phyloP scores from a whole-genome alignment of 2,797 vertebrate genomes.

The Garrulus glandarius region DNA sequence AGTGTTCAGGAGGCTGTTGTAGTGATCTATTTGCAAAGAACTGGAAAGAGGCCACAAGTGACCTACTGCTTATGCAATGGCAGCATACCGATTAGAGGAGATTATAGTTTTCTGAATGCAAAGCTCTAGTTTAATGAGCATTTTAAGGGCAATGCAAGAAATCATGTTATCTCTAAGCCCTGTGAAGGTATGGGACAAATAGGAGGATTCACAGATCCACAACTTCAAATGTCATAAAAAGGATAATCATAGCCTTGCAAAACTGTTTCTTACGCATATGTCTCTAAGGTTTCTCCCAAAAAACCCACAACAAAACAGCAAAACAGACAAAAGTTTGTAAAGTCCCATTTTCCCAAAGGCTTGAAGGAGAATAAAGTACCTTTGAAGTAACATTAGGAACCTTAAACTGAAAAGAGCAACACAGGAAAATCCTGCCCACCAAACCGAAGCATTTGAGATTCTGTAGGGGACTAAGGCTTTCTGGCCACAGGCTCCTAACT shows the following conservation, averaged over 20 bases:
- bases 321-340: background rate
- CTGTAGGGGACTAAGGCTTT: background rate
- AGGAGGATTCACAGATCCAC: background rate
- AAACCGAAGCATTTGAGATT: background rate
- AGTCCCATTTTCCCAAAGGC: background rate
- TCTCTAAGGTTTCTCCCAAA: background rate
- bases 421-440: background rate
- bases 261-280: background rate
- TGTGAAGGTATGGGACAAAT: background rate
- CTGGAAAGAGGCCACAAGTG: background rate
- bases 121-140: background rate
- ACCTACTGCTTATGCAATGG: background rate
- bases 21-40: background rate
- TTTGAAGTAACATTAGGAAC: background rate
- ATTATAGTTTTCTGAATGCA: background rate
- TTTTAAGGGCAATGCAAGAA: constrained; percentile 4
- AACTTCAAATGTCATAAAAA: background rate
- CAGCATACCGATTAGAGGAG: background rate
- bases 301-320: background rate
- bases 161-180: background rate
- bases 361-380: background rate
- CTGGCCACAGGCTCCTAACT: background rate
- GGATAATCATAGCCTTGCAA: background rate
- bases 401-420: background rate
- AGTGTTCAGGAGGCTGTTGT: background rate